Evolutionary conservation across 2,113 vertebrate species (phyloP).

Genomic region (Gobius niger): DNA sequence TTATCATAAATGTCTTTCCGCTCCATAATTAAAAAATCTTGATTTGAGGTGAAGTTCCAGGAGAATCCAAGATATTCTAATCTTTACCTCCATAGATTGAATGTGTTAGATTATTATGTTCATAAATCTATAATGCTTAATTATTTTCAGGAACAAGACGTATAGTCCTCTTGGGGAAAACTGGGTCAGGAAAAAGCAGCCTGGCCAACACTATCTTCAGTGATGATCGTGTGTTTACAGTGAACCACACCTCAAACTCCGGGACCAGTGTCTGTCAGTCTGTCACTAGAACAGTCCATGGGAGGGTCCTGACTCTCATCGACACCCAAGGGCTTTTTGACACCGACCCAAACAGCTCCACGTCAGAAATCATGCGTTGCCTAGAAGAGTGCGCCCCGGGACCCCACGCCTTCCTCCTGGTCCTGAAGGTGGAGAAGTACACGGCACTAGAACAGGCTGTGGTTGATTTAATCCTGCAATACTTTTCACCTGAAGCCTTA

Average conservation of each 20-base stretch:
- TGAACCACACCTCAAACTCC: neutral
- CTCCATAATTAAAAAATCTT: no score
- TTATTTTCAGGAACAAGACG: no score
- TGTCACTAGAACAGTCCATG: neutral
- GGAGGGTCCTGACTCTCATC: neutral
- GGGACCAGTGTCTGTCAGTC: neutral
- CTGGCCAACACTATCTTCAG: neutral
- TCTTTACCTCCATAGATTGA: no score
- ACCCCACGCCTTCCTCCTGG: neutral
- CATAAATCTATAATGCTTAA: no score
- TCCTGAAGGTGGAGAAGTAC: neutral
- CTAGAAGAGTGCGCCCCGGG: neutral
- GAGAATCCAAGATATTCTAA: no score
- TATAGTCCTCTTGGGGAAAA: neutral
- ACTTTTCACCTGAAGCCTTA: neutral
- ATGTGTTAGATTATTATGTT: no score
- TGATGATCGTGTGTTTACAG: neutral
- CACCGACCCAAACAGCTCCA: neutral
- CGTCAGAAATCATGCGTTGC: neutral
- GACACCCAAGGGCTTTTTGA: neutral
- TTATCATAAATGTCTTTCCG: no score
- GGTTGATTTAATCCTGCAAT: neutral
- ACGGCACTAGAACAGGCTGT: neutral
- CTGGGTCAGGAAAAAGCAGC: neutral
- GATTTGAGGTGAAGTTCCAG: no score